Evolutionary conservation across 2,797 vertebrate genomes (phyloP), one percentile per base, ranked within the genome.

Genomic region (Oophaga sylvatica): DNA sequence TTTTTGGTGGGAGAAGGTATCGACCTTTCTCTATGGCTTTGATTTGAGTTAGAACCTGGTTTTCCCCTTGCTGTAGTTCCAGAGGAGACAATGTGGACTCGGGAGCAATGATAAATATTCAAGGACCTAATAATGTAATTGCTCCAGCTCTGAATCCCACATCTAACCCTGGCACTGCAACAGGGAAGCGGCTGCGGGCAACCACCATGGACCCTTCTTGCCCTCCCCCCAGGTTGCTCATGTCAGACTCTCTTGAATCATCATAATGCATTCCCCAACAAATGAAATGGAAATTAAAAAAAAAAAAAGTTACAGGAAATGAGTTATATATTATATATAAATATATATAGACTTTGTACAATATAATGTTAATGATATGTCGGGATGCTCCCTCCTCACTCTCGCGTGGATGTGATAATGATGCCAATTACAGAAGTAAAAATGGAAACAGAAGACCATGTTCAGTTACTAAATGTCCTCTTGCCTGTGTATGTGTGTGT

Each of bases 341-440:
- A 70, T 67, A 59, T 79, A n/a, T n/a, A n/a, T n/a, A n/a, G 78
- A 89, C 87, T 89, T 86, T 89, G 87, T 89, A 89, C 87, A 85
- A 85, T 86, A 85, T 89, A 85, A 89, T 89, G 85, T 89, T 89
- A 89, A 85, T 78, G 83, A 85, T 86, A 82, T 89, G 57, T 75
- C 20, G 31, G 87, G 83, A 48, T 85, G 83, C 83, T 81, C 83
- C 83, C 83, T 59, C 63, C 78, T 88, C 87, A 88, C 77, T 62
- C 79, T 88, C 70, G 8, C 22, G 79, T 85, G 87, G 83, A 86
- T 89, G 83, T 89, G 87, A 81, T 85, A 85, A 88, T 81, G 87
- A 89, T 89, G 87, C 87, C 87, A 89, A 89, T 89, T 85, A 77
- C 79, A 81, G 57, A 63, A 89, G 79, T 89, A 85, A 85, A 85